Conservation (phyloP, 2,113 vertebrate genomes). For the Hemiprocne comata region DNA sequence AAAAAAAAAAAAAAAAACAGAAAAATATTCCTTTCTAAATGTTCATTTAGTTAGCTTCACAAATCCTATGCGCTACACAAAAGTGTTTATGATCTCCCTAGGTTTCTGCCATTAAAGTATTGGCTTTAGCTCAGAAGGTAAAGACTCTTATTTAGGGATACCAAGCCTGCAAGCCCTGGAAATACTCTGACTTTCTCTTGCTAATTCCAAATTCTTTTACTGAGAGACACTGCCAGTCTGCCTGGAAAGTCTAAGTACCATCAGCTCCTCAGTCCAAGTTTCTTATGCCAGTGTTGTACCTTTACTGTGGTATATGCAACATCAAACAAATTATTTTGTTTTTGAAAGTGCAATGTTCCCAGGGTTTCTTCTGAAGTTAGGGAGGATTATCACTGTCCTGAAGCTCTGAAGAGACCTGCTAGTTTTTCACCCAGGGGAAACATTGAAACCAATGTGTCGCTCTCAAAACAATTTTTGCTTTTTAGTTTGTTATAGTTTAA, state of each 20-base stretch:
- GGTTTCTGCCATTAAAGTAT: background rate
- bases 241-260: background rate
- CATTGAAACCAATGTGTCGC: rapidly evolving
- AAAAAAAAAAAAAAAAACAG: background rate
- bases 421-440: background rate
- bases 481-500: background rate
- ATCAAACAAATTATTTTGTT: background rate
- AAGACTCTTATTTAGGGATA: background rate
- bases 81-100: background rate
- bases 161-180: background rate
- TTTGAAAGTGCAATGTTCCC: background rate
- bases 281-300: background rate
- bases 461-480: background rate
- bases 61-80: background rate
- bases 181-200: background rate
- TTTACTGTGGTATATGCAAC: background rate
- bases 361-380: background rate
- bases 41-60: conserved; percentile 6
- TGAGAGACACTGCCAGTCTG: background rate
- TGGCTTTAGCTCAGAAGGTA: background rate
- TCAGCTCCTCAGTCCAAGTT: background rate
- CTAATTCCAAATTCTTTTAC: background rate
- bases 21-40: conserved; percentile 11
- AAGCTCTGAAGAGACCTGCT: background rate
- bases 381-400: background rate